Percentiles rank a stretch among this genome's conserved stretches.
These are phyloP conservation scores for Drosophila azteca DNA, from an alignment of 1,140 invertebrate genomes.

Conservation along the genomic window DNA sequence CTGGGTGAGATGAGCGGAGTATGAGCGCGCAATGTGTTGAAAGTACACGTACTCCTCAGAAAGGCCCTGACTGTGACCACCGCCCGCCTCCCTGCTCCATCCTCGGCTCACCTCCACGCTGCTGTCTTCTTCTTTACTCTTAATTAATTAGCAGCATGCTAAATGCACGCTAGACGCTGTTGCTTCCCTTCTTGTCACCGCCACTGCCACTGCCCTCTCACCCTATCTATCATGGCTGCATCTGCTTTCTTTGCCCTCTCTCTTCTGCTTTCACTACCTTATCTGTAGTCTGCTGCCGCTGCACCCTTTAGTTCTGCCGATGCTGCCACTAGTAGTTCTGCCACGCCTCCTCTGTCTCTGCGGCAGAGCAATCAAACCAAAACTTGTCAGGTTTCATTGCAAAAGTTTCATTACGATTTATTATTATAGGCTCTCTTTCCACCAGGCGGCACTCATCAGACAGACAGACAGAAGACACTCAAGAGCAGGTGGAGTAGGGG, in stretches of 20 bases:
- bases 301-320: too few relatives aligned
- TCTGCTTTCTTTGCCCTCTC: too few relatives aligned
- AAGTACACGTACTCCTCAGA: conserved; percentile 1
- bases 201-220: too few relatives aligned
- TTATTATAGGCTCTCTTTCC: conserved; percentile 36
- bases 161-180: conserved; percentile 61
- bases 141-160: conserved; percentile 73
- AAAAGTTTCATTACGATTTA: conserved; percentile 69
- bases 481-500: too few relatives aligned
- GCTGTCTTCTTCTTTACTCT: conserved; percentile 3
- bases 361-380: conserved; percentile 65
- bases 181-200: too few relatives aligned
- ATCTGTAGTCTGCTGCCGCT: too few relatives aligned
- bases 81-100: not conserved
- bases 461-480: not conserved
- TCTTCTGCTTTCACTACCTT: too few relatives aligned
- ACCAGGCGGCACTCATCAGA: not conserved
- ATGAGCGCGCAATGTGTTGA: not conserved
- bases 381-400: conserved; percentile 79
- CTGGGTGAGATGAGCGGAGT: not conserved
- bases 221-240: too few relatives aligned
- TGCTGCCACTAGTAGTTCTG: too few relatives aligned
- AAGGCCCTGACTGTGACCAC: not conserved
- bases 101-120: conserved; percentile 3
- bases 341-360: too few relatives aligned